phyloP scores from a whole-genome alignment of 2,113 vertebrate species.

The Ophthalmolycus amberensis region DNA sequence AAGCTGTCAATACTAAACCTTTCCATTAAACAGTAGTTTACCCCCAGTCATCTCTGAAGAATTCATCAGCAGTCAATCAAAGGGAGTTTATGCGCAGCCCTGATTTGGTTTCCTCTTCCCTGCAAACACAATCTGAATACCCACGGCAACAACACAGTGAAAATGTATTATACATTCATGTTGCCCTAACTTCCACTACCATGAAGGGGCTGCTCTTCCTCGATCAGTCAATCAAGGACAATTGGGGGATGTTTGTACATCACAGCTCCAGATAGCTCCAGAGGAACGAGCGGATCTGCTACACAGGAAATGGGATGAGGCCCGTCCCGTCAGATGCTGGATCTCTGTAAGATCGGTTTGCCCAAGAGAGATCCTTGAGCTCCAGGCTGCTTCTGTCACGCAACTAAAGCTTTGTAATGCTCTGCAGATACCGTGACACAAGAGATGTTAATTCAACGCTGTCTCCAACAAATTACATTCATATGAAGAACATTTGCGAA shows the following conservation, averaged over 20 bases:
- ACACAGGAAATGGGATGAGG: conserved; percentile 2
- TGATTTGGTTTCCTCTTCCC: conserved; percentile 68
- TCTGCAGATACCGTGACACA: background rate
- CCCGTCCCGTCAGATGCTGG: background rate
- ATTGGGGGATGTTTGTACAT: conserved; percentile 31
- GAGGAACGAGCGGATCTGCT: conserved; percentile 14
- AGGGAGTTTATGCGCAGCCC: conserved; percentile 74
- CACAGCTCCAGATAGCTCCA: background rate
- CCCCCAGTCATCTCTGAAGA: conserved; percentile 78
- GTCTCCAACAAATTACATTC: background rate
- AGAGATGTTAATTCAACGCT: background rate
- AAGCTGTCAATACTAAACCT: conserved; percentile 78
- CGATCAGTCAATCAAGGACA: conserved; percentile 69
- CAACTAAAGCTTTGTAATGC: background rate
- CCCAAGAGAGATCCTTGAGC: background rate
- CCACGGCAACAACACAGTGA: conserved; percentile 55
- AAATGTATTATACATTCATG: conserved; percentile 71
- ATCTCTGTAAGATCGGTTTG: conserved; percentile 29
- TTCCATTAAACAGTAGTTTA: conserved; percentile 78
- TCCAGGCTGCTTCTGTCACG: conserved; percentile 8
- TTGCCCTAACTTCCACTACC: conserved; percentile 55
- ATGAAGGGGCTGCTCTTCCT: conserved; percentile 53
- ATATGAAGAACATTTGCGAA: background rate
- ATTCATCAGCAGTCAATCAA: conserved; percentile 80
- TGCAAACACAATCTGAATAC: conserved; percentile 75